A percentile compares a stretch with the other conserved stretches of the same genome.
These are phyloP conservation scores for Pristionchus mayeri DNA, from an alignment of 2,888 invertebrate genomes.

Conservation along the genomic window DNA sequence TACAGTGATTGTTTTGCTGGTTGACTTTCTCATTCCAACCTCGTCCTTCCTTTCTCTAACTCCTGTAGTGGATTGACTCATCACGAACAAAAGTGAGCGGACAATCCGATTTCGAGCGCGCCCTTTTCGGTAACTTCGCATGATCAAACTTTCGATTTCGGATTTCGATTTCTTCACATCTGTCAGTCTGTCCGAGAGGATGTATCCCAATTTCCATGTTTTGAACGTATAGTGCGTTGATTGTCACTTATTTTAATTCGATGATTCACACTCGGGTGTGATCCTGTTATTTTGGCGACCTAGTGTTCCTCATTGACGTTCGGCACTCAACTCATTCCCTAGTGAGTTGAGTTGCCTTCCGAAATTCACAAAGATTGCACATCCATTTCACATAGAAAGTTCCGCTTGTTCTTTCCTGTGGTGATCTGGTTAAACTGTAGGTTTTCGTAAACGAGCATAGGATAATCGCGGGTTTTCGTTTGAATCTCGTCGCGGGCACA, in stretches of 20 bases:
- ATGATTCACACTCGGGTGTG: background rate
- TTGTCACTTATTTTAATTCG: background rate
- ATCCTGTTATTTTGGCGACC: background rate
- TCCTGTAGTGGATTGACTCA: background rate
- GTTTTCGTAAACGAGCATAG: background rate
- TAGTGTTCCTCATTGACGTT: background rate
- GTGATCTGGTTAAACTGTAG: background rate
- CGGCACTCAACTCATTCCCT: background rate
- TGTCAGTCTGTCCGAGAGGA: too few relatives aligned
- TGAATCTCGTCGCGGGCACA: background rate
- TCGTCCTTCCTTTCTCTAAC: background rate
- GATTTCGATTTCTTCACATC: too few relatives aligned
- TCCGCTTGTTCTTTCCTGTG: background rate
- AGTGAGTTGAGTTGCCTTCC: background rate
- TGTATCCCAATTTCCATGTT: too few relatives aligned
- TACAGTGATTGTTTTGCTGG: slow-evolving; percentile 7
- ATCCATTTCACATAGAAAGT: background rate
- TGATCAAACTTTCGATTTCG: too few relatives aligned
- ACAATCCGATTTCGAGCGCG: too few relatives aligned
- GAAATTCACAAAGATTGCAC: background rate
- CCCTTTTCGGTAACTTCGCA: too few relatives aligned
- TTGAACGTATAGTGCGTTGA: background rate
- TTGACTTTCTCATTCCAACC: slow-evolving; percentile 9
- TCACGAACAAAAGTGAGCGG: background rate
- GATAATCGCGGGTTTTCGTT: background rate